A percentile compares a stretch with the other conserved stretches of the same genome.
Evolutionary conservation across 2,113 vertebrate genomes (phyloP).

Genomic region (Syrmaticus mikado): DNA sequence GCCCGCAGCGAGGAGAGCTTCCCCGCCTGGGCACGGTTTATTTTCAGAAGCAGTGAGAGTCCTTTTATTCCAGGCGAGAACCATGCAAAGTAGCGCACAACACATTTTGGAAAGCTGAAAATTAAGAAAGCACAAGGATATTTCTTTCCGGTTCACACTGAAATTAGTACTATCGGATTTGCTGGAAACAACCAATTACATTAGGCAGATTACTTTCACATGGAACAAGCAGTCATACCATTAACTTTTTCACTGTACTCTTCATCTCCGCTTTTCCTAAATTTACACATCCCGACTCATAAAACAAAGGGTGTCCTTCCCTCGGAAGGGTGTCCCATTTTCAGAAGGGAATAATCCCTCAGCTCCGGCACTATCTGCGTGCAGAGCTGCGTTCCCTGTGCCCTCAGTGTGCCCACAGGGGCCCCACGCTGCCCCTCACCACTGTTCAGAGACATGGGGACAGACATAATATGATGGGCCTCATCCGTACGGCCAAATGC

Average conservation of each 20-base stretch:
- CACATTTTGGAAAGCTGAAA: neutral
- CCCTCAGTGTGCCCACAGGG: neutral
- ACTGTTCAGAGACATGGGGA: neutral
- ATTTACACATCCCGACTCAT: neutral
- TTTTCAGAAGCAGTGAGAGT: neutral
- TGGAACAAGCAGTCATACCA: neutral
- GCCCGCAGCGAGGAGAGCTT: neutral
- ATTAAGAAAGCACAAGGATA: neutral
- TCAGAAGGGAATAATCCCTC: neutral
- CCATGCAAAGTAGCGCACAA: neutral
- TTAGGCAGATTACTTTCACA: neutral
- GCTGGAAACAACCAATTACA: neutral
- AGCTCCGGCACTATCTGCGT: neutral
- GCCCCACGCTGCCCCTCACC: neutral
- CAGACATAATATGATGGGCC: neutral
- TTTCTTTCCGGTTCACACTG: neutral
- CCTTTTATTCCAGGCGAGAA: neutral
- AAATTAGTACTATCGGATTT: neutral
- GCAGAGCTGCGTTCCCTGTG: neutral
- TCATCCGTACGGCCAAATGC: neutral
- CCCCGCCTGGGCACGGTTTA: neutral
- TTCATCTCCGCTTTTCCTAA: neutral
- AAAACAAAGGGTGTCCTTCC: neutral
- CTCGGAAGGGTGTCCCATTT: neutral
- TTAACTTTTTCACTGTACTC: neutral